phyloP scores from a whole-genome alignment of 2,888 invertebrate species.

The Acanthosepion pharaonis region DNA sequence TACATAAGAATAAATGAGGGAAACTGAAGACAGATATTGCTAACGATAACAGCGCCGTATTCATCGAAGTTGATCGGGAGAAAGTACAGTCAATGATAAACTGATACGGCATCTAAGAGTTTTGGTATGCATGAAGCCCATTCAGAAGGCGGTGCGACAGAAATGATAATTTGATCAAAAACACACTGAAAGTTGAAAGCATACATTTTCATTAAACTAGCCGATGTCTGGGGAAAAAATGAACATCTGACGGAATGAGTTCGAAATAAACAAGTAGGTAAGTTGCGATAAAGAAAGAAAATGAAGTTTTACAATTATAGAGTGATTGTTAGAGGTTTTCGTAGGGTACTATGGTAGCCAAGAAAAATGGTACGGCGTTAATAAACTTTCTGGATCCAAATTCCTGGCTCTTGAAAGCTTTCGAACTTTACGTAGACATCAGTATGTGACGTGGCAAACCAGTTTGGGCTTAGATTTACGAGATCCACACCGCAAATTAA shows the following conservation, averaged over 20 bases:
- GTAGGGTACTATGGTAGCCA: no score
- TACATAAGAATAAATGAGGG: background rate
- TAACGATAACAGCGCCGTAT: background rate
- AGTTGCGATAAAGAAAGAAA: background rate
- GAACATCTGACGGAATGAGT: background rate
- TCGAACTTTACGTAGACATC: no score
- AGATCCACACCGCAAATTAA: no score
- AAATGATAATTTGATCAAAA: background rate
- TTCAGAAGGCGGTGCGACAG: background rate
- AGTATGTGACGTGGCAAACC: no score
- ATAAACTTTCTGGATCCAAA: no score
- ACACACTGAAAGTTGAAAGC: background rate
- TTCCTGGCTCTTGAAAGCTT: no score
- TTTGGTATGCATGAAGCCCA: background rate
- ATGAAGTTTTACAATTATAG: no score
- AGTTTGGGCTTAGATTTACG: no score
- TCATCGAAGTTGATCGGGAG: background rate
- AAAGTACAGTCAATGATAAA: background rate
- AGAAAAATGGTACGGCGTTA: no score
- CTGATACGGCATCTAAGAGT: background rate
- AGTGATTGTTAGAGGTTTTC: no score
- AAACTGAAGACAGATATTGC: background rate
- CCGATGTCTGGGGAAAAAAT: background rate
- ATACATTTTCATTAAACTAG: background rate
- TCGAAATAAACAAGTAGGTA: background rate